Conservation (phyloP, 53 echinoderm and acorn worm genomes). For the Crossaster papposus region DNA sequence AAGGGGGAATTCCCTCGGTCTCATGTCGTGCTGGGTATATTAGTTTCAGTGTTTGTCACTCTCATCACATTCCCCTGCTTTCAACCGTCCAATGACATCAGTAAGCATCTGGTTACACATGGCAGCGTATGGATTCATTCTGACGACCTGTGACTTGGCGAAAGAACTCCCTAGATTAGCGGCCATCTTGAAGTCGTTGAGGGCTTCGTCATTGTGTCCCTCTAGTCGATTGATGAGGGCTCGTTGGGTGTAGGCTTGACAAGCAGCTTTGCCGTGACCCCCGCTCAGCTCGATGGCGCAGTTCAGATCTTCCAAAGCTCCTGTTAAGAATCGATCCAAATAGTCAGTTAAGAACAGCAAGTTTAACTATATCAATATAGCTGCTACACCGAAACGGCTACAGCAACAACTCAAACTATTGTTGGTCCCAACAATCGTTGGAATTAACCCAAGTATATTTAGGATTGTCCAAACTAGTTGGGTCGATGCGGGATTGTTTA, state of each 20-base stretch:
- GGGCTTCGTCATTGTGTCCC: conserved; percentile 70
- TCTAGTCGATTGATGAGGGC: conserved; percentile 85
- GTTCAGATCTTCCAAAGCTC: conserved; percentile 90
- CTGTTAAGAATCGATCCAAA: conserved; percentile 39
- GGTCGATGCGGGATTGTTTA: too few species aligned
- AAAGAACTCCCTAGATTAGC: conserved; percentile 88
- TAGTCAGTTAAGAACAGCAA: too few species aligned
- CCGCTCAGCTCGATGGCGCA: conserved; percentile 86
- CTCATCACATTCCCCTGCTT: conserved; percentile 69
- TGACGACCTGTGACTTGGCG: conserved; percentile 86
- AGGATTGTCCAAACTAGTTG: too few species aligned
- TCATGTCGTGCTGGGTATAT: background rate
- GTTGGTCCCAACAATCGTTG: too few species aligned
- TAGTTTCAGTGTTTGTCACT: background rate
- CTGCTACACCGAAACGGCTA: too few species aligned
- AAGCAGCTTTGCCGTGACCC: conserved; percentile 76
- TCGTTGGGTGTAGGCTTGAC: conserved; percentile 86
- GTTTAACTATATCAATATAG: too few species aligned
- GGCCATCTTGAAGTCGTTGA: conserved; percentile 82
- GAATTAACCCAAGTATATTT: too few species aligned
- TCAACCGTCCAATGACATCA: conserved; percentile 79
- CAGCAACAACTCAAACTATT: too few species aligned
- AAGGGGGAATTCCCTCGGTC: background rate
- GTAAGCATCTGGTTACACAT: conserved; percentile 98
- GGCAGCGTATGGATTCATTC: conserved; percentile 95